Base-by-base conservation (phyloP, 1,140 invertebrate genomes). In the Metaphire vulgaris region DNA sequence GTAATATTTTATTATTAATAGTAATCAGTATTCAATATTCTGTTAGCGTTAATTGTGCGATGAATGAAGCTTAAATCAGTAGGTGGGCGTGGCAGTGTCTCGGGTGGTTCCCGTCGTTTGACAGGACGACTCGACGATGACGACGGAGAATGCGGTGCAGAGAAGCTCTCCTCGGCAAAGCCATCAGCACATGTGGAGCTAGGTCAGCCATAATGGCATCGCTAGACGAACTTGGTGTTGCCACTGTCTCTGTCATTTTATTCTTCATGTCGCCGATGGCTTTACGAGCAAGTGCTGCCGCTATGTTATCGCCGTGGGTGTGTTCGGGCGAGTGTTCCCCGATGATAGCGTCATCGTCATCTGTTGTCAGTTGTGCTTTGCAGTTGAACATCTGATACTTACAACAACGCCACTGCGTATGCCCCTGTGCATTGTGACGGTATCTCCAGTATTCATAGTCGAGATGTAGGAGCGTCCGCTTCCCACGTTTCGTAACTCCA, bases 211-310 rank as follows among this genome's bases (percentile, higher is more conserved):
- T 69, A 2, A 69, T 26, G 26, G 67, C 30, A 2, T 26, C 30
- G 6, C 2, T 6, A 69, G 67, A 69, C 2, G 30, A 69, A 69
- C n/a, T 69, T 2, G n/a, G 67, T 69, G 67, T 69, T 69, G 30
- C 2, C 2, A 31, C 28, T 69, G 30, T 31, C 14, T 69, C 30
- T 26, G 14, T 31, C 67, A 69, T 69, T 31, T 28, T 69, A 6
- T 6, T 28, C 30, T 69, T 69, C 67, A 69, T 69, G 6, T 69
- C 67, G 2, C 67, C 67, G 12, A 69, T 12, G 30, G 67, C 67
- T 31, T 69, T 69, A 14, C 67, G n/a, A 69, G 67, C 26, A 26
- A 69, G 67, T 69, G 67, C n/a, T 14, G 30, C 14, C 14, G n/a
- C 28, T 6, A 28, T 26, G 30, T 69, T 69, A 26, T 26, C 30